phyloP scores from a whole-genome alignment of 64 coral and sea anemone genomes.

The Dendrophyllia cribrosa region DNA sequence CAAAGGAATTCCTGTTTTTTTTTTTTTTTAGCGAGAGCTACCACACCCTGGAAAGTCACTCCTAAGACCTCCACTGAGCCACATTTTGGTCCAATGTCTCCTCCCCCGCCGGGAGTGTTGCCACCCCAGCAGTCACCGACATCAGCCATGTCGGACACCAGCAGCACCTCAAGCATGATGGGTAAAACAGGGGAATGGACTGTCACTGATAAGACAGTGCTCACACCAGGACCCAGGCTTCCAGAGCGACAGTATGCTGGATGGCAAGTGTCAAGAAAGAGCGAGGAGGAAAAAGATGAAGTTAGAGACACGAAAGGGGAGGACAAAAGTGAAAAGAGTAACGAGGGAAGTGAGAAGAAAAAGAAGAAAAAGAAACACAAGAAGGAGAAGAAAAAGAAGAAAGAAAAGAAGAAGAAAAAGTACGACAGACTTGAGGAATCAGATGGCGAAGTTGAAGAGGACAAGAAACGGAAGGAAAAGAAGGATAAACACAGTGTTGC shows the following conservation, averaged over 20 bases:
- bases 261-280: slow-evolving; percentile 75
- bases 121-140: slow-evolving; percentile 75
- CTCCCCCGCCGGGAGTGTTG: slow-evolving; percentile 61
- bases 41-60: slow-evolving; percentile 87
- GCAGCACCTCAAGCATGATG: slow-evolving; percentile 79
- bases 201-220: slow-evolving; percentile 70
- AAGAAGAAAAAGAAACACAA: slow-evolving; percentile 73
- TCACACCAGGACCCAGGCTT: slow-evolving; percentile 58
- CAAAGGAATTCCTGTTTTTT: background rate
- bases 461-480: slow-evolving; percentile 79
- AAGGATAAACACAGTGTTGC: slow-evolving; percentile 33
- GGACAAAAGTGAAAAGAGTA: background rate
- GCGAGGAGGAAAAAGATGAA: slow-evolving; percentile 22
- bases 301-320: background rate
- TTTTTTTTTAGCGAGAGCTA: slow-evolving; percentile 68
- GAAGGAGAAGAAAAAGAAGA: slow-evolving; percentile 59
- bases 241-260: slow-evolving; percentile 92
- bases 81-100: slow-evolving; percentile 91
- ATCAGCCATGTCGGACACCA: slow-evolving; percentile 71
- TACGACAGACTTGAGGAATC: slow-evolving; percentile 39
- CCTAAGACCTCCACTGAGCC: slow-evolving; percentile 62
- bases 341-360: slow-evolving; percentile 14
- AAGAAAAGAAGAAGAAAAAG: background rate
- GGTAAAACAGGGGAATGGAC: slow-evolving; percentile 93
- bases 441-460: background rate